Conservation (phyloP, 2,797 vertebrate genomes). For the Hippocampus kuda region DNA sequence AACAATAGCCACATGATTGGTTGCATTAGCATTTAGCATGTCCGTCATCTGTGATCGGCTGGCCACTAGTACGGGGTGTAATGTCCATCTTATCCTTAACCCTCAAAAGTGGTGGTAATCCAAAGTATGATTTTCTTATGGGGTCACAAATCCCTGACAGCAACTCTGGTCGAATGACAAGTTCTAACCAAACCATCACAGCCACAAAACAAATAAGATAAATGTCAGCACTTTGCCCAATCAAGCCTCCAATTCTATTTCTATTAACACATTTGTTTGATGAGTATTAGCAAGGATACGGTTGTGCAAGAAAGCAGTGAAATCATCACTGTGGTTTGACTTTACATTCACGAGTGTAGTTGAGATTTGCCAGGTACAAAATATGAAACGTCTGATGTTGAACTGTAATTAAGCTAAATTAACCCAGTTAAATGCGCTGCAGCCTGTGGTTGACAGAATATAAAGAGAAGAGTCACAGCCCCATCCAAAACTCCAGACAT, state of each 20-base stretch:
- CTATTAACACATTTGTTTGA: slow-evolving; percentile 24
- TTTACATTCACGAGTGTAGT: not conserved
- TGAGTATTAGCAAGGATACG: slow-evolving; percentile 29
- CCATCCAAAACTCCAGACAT: slow-evolving; percentile 29
- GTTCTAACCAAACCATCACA: slow-evolving; percentile 37
- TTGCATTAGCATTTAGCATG: too few species aligned
- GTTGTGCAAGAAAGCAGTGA: slow-evolving; percentile 5
- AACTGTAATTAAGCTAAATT: slow-evolving; percentile 38
- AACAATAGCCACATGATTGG: too few species aligned
- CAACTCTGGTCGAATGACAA: slow-evolving; percentile 18
- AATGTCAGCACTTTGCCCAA: slow-evolving; percentile 52
- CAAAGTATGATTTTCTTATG: not conserved
- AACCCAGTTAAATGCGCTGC: slow-evolving; percentile 40
- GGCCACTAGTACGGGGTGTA: too few species aligned
- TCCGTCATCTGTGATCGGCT: too few species aligned
- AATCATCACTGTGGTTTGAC: slow-evolving; percentile 12
- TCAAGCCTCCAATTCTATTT: slow-evolving; percentile 34
- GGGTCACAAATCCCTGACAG: not conserved
- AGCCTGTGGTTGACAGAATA: slow-evolving; percentile 46
- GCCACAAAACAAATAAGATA: slow-evolving; percentile 54
- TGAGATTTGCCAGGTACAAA: slow-evolving; percentile 32
- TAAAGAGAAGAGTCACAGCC: slow-evolving; percentile 57
- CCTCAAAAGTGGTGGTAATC: not conserved
- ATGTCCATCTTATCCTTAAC: not conserved
- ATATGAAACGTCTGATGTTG: slow-evolving; percentile 34